Evolutionary conservation across 2,888 invertebrate species (phyloP).

Genomic region (Coelinius sp.): DNA sequence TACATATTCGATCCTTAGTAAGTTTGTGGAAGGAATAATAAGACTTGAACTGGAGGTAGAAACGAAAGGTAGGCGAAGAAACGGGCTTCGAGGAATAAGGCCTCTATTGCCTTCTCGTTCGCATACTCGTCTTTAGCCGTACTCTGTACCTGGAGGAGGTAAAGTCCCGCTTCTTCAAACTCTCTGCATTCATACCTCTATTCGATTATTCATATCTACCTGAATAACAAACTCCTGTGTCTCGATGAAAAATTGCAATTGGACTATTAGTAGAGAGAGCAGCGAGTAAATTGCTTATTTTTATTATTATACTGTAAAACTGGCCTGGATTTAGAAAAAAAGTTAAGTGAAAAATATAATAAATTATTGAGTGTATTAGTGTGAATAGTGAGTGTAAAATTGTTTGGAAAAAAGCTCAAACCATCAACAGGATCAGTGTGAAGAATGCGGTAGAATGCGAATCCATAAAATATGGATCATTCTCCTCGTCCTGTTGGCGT

Average conservation of each 20-base stretch:
- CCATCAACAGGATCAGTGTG: slow-evolving; percentile 29
- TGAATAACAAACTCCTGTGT: too few species aligned
- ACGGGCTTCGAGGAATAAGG: slow-evolving; percentile 13
- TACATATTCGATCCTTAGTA: background rate
- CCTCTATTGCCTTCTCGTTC: slow-evolving; percentile 1
- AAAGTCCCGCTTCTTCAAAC: slow-evolving; percentile 47
- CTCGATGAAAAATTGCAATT: too few species aligned
- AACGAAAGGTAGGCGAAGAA: slow-evolving; percentile 6
- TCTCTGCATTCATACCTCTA: slow-evolving; percentile 52
- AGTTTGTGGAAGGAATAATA: background rate
- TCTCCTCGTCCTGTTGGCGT: slow-evolving; percentile 54
- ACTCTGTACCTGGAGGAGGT: slow-evolving; percentile 36
- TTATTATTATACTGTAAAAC: too few species aligned
- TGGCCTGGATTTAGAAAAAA: too few species aligned
- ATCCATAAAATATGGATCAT: slow-evolving; percentile 58
- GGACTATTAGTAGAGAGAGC: too few species aligned
- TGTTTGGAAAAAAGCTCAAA: background rate
- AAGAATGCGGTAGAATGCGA: slow-evolving; percentile 65
- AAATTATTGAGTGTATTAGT: too few species aligned
- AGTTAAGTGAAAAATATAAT: too few species aligned
- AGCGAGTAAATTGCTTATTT: too few species aligned
- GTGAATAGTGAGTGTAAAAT: background rate
- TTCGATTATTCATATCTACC: too few species aligned
- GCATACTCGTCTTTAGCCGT: slow-evolving; percentile 12
- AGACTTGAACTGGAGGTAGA: slow-evolving; percentile 4